These are phyloP conservation scores for Oenanthe melanoleuca DNA, from an alignment of 2,113 vertebrate genomes.

Conservation along the genomic window DNA sequence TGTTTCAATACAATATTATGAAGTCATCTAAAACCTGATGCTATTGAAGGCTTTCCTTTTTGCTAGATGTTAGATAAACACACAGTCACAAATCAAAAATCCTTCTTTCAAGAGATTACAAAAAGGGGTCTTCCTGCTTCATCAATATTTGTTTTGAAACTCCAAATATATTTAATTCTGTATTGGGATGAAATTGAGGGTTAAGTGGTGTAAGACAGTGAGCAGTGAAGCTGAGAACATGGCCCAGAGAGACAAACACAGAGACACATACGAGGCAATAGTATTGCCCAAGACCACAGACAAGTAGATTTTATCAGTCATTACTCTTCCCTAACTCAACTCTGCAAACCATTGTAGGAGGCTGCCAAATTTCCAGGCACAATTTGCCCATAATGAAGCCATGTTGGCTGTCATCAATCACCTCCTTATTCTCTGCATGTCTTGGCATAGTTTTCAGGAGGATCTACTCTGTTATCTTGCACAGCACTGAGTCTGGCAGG, in stretches of 20 bases:
- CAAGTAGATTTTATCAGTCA: not conserved
- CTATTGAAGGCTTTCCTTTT: not conserved
- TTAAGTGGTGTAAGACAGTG: not conserved
- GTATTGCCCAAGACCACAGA: not conserved
- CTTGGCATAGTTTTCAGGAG: not conserved
- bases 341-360: not conserved
- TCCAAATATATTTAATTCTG: not conserved
- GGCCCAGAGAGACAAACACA: not conserved
- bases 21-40: not conserved
- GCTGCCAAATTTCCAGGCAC: not conserved
- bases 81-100: not conserved
- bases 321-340: not conserved
- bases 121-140: not conserved
- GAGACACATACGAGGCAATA: not conserved
- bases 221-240: not conserved
- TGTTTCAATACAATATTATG: not conserved
- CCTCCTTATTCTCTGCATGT: not conserved
- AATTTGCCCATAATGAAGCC: not conserved
- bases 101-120: not conserved
- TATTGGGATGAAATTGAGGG: not conserved
- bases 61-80: not conserved
- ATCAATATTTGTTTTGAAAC: not conserved
- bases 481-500: not conserved
- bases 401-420: not conserved
- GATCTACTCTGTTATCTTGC: not conserved